Percentiles rank a stretch among this genome's conserved stretches.
Evolutionary conservation across 2,888 invertebrate genomes (phyloP).

Genomic region (Fragum fragum): DNA sequence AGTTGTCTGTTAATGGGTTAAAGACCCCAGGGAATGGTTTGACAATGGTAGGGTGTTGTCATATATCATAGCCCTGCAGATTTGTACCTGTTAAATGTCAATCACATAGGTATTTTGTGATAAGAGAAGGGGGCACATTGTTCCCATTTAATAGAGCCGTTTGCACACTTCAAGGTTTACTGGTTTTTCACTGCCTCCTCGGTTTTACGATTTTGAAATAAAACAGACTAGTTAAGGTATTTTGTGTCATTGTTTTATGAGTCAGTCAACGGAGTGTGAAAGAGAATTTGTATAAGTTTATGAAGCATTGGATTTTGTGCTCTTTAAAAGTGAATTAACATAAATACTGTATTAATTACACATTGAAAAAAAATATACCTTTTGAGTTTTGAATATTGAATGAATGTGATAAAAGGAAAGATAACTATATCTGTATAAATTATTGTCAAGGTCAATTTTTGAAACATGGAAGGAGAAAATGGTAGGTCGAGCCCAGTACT

Average conservation of each 20-base stretch:
- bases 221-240: background rate
- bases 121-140: slow-evolving; percentile 12
- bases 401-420: background rate
- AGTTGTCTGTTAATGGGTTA: too few relatives aligned
- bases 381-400: background rate
- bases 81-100: background rate
- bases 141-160: background rate
- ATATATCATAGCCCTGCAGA: background rate
- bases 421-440: background rate
- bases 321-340: background rate
- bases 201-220: slow-evolving; percentile 8
- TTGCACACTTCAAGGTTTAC: slow-evolving; percentile 26
- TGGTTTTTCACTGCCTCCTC: background rate
- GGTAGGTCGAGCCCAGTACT: background rate
- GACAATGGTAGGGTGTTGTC: background rate
- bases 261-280: background rate
- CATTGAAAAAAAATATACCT: too few relatives aligned
- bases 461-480: slow-evolving; percentile 2
- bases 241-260: slow-evolving; percentile 6
- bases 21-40: background rate
- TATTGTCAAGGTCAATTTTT: background rate
- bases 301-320: slow-evolving; percentile 1
- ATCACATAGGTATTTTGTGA: slow-evolving; percentile 20
- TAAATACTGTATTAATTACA: too few relatives aligned
- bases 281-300: background rate